Conservation (phyloP, 2,797 vertebrate species). For the Chrosomus eos region DNA sequence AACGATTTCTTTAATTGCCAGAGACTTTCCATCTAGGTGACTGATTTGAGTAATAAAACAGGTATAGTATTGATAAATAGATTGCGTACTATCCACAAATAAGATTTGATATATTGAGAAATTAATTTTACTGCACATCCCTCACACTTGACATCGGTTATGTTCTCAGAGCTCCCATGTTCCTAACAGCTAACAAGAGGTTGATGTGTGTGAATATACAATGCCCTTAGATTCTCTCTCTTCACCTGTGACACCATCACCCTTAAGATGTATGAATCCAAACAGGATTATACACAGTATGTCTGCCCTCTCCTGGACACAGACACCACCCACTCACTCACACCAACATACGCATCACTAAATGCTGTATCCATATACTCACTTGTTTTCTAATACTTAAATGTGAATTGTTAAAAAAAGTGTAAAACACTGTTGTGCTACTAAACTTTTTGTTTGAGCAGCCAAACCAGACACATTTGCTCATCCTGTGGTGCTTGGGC, state of each 20-base stretch:
- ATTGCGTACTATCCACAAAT: not conserved
- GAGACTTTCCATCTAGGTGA: slow-evolving; percentile 14
- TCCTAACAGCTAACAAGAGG: not conserved
- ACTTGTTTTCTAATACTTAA: not conserved
- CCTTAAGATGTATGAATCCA: slow-evolving; percentile 62
- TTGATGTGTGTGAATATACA: not conserved
- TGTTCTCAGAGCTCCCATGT: not conserved
- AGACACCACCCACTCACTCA: slow-evolving; percentile 57
- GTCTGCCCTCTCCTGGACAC: slow-evolving; percentile 89
- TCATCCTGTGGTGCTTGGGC: not conserved
- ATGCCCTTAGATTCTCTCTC: not conserved
- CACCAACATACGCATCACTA: not conserved
- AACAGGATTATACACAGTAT: slow-evolving; percentile 82
- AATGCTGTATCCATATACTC: not conserved
- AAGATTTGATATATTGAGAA: slow-evolving; percentile 9
- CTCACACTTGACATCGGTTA: not conserved
- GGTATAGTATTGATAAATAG: slow-evolving; percentile 54
- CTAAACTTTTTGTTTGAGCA: not conserved
- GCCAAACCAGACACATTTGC: not conserved
- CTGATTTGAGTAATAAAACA: slow-evolving; percentile 9
- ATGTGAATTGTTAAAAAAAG: not conserved
- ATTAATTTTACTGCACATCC: not conserved
- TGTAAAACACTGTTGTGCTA: not conserved
- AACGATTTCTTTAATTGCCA: not conserved
- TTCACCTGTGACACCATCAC: slow-evolving; percentile 24